Conservation (phyloP, 2,888 invertebrate genomes). For the Atherix ibis region DNA sequence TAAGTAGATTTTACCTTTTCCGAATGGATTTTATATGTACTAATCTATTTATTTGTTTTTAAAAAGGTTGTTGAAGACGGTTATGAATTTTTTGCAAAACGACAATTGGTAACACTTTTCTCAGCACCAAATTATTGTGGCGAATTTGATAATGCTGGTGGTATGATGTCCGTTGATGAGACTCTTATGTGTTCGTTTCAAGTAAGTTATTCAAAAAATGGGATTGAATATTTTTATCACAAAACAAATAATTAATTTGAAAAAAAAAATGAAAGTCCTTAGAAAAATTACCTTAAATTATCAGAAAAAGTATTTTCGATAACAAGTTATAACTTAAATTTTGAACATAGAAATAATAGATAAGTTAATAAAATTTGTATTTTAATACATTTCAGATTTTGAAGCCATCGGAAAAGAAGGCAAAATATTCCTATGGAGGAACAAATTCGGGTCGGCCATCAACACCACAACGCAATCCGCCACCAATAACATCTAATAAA, state of each 20-base stretch:
- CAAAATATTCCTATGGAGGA: slow-evolving; percentile 93
- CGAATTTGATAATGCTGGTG: slow-evolving; percentile 98
- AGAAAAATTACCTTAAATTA: background rate
- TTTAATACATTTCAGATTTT: slow-evolving; percentile 56
- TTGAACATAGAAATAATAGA: background rate
- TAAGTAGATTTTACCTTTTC: slow-evolving; percentile 19
- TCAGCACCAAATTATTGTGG: slow-evolving; percentile 98
- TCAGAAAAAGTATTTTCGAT: background rate
- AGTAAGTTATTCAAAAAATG: slow-evolving; percentile 38
- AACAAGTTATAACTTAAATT: background rate
- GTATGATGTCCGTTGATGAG: slow-evolving; percentile 99
- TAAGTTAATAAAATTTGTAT: too few relatives aligned
- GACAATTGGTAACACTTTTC: slow-evolving; percentile 93
- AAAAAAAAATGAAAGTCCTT: too few relatives aligned
- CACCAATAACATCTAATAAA: slow-evolving; percentile 33
- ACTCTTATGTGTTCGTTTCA: slow-evolving; percentile 99
- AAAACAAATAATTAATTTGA: background rate
- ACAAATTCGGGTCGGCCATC: slow-evolving; percentile 74
- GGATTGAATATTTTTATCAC: too few relatives aligned
- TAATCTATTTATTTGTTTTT: slow-evolving; percentile 6
- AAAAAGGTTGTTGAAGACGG: slow-evolving; percentile 89
- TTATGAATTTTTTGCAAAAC: slow-evolving; percentile 97
- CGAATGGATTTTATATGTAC: slow-evolving; percentile 1
- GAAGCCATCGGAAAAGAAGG: slow-evolving; percentile 99
- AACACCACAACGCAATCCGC: slow-evolving; percentile 65